These are phyloP conservation scores for Emmelina monodactyla DNA, from an alignment of 2,888 invertebrate species.

Conservation along the genomic window DNA sequence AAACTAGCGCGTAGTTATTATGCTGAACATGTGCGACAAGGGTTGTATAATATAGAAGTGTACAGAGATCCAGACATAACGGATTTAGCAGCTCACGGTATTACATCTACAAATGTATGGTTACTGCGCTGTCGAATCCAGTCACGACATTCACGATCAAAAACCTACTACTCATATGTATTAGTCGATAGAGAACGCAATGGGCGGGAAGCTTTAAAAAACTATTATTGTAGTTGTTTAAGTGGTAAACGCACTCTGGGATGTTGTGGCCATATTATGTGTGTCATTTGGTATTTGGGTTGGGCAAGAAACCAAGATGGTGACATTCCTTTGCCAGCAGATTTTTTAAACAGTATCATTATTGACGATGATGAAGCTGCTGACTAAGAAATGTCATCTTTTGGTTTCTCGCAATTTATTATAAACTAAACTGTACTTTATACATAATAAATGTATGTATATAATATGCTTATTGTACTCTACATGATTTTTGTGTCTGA, in stretches of 20 bases:
- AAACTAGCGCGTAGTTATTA: slow-evolving; percentile 6
- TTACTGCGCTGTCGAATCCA: no score
- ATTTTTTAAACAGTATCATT: no score
- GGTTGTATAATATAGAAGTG: slow-evolving; percentile 2
- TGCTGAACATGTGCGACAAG: slow-evolving; percentile 3
- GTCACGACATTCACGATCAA: slow-evolving; percentile 3
- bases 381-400: no score
- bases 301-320: slow-evolving; percentile 4
- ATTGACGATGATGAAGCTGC: no score
- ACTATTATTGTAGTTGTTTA: slow-evolving; percentile 3
- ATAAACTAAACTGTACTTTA: no score
- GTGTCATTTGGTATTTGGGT: slow-evolving; percentile 6
- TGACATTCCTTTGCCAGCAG: background rate
- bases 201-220: background rate
- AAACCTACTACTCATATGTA: slow-evolving; percentile 5
- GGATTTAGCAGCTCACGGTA: no score
- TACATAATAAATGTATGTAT: no score
- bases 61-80: slow-evolving; percentile 1
- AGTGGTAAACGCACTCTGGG: slow-evolving; percentile 6
- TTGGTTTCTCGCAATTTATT: no score
- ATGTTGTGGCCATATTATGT: slow-evolving; percentile 6
- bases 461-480: no score
- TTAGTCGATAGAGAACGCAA: slow-evolving; percentile 4
- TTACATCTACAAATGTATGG: no score
- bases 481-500: no score